These are phyloP conservation scores for Gallinago media DNA, from an alignment of 2,113 vertebrate species.

Conservation along the genomic window DNA sequence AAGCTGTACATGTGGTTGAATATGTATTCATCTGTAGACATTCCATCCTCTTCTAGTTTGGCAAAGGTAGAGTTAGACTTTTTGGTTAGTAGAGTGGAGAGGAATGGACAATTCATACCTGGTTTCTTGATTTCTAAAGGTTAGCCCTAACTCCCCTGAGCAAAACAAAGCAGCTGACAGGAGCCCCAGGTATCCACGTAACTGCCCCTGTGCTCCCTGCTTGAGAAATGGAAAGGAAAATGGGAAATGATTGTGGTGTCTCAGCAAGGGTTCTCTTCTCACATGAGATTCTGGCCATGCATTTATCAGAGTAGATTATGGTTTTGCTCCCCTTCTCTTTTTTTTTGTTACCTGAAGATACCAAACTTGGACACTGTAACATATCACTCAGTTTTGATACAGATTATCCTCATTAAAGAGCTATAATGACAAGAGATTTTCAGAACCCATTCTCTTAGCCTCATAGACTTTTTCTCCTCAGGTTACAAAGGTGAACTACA, in stretches of 20 bases:
- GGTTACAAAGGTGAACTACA: background rate
- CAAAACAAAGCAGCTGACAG: background rate
- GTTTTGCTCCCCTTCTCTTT: background rate
- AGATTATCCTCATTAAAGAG: background rate
- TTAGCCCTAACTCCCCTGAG: background rate
- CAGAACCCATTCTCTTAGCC: background rate
- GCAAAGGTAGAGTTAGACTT: background rate
- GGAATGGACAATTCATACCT: background rate
- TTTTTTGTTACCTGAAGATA: background rate
- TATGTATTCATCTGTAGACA: background rate
- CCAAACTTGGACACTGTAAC: background rate
- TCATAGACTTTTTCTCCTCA: background rate
- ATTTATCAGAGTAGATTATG: background rate
- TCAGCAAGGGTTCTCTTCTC: background rate
- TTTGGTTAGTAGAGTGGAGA: background rate
- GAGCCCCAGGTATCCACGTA: background rate
- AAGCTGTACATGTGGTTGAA: fast-evolving
- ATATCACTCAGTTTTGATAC: background rate
- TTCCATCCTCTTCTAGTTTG: background rate
- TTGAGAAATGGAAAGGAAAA: background rate
- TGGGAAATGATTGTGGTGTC: background rate
- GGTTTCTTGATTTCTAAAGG: background rate
- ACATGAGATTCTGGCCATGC: fast-evolving
- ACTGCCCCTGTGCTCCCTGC: background rate
- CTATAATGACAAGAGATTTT: background rate